Base-by-base conservation (phyloP, 2,113 vertebrate genomes). In the Amphiprion percula region DNA sequence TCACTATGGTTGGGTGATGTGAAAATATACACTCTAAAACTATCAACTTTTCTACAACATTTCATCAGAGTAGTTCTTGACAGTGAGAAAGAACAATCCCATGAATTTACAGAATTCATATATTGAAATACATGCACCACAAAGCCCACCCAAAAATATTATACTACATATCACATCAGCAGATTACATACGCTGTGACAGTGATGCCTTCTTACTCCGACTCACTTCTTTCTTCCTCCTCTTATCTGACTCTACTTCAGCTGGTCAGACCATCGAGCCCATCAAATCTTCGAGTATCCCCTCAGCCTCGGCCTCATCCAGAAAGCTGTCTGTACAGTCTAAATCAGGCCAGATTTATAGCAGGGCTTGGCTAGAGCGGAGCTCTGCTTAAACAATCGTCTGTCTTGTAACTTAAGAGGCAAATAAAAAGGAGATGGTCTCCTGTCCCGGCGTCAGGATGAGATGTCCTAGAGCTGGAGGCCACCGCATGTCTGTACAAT, bases 381-480 rank as follows among this genome's bases (percentile, higher is more conserved):
- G 79, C 71, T 89, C 87, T 91, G 88, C 89, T 92, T 81, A 79
- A 91, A 90, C 87, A 79, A 85, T 88, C 56, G 63, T 78, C 83
- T 88, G 79, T 84, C 74, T 84, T 83, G 83, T 78, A 91, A 91
- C 84, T 90, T 80, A 87, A 88, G 86, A 87, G 79, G 72, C 78
- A 83, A 85, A 87, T 82, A 80, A 82, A 90, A 87, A 68, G 59
- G 49, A 79, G 80, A 80, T 74, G 4, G 68, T 83, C 71, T 87
- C 28, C 62, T 61, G 47, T 86, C 76, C 73, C 2, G 39, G 83
- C 47, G 53, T 79, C 81, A 72, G 76, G 62, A 58, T 80, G 46
- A 74, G 68, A 66, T 24, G 24, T 83, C 62, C 77, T 58, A 24
- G 74, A 83, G 58, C 63, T 53, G 47, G 73, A 82, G 73, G 74